These are phyloP conservation scores for Crematogaster levior DNA, from an alignment of 2,888 invertebrate species.

Conservation along the genomic window DNA sequence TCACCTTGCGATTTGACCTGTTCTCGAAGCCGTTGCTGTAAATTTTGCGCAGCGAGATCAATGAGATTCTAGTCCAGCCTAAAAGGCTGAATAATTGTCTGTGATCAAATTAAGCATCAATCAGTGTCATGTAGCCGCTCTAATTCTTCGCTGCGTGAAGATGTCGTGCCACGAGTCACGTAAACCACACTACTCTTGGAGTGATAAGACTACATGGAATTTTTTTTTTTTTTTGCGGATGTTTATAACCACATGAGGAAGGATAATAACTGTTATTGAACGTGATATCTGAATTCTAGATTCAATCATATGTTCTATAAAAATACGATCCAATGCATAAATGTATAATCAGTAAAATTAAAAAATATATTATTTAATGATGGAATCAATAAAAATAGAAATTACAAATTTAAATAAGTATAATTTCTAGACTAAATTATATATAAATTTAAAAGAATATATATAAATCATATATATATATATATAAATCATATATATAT, in stretches of 20 bases:
- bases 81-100: slow-evolving; percentile 40
- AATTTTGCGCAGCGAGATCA: slow-evolving; percentile 40
- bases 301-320: not conserved
- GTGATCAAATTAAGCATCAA: slow-evolving; percentile 47
- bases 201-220: not conserved
- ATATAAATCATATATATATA: too few species aligned
- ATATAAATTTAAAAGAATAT: not conserved
- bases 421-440: too few species aligned
- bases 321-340: not conserved
- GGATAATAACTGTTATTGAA: not conserved
- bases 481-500: too few species aligned
- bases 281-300: not conserved
- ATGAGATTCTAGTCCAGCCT: not conserved
- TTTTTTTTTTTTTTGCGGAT: not conserved
- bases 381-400: not conserved
- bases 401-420: not conserved
- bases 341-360: not conserved
- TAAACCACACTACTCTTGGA: slow-evolving; percentile 25
- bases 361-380: not conserved
- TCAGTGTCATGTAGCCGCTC: slow-evolving; percentile 48
- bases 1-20: slow-evolving; percentile 37
- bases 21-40: not conserved
- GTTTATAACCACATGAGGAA: not conserved
- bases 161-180: slow-evolving; percentile 36
- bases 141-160: slow-evolving; percentile 29